A percentile compares a stretch with the other conserved stretches of the same genome.
phyloP scores from a whole-genome alignment of 2,888 invertebrate genomes.

The Schizaphis graminum region DNA sequence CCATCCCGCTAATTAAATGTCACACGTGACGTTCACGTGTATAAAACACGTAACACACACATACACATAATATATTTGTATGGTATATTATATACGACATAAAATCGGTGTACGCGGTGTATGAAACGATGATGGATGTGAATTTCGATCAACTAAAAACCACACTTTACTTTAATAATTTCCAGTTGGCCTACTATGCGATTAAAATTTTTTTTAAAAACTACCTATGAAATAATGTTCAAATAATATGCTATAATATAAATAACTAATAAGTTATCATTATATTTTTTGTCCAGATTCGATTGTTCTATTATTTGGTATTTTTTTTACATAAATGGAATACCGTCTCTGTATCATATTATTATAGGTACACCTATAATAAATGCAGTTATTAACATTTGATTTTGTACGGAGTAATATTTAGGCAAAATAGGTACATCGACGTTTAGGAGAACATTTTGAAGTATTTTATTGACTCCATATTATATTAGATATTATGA shows the following conservation, averaged over 20 bases:
- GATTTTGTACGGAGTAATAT: neutral
- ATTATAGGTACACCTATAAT: neutral
- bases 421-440: neutral
- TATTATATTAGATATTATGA: neutral
- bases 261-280: neutral
- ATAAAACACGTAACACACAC: neutral
- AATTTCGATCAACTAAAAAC: neutral
- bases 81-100: neutral
- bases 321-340: neutral
- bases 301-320: neutral
- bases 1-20: conserved; percentile 11
- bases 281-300: neutral
- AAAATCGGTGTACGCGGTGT: neutral
- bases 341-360: neutral
- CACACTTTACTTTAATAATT: neutral
- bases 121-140: neutral
- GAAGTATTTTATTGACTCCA: neutral
- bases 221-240: too few species aligned
- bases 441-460: neutral
- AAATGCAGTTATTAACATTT: neutral
- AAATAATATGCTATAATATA: neutral
- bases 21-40: neutral
- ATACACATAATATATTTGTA: neutral
- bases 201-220: neutral
- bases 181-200: neutral